These are phyloP conservation scores for Leuciscus waleckii DNA, from an alignment of 2,797 vertebrate species.

Conservation along the genomic window DNA sequence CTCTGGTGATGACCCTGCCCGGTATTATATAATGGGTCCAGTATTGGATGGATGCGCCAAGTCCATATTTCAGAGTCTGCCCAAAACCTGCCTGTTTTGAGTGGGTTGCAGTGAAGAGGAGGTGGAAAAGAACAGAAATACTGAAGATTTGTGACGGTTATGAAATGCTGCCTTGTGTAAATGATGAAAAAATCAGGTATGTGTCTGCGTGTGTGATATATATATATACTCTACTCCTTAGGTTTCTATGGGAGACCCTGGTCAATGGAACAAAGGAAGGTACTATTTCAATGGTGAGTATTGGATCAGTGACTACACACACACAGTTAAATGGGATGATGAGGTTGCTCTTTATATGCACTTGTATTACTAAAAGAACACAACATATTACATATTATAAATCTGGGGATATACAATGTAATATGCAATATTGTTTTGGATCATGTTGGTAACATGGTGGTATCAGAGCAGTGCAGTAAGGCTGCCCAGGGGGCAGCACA, in stretches of 20 bases:
- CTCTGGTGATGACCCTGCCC: neutral
- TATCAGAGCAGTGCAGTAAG: conserved; percentile 6
- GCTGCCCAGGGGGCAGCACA: conserved; percentile 14
- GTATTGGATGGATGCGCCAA: neutral
- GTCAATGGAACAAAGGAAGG: conserved; percentile 89
- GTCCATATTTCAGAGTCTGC: neutral
- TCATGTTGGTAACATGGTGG: conserved; percentile 14
- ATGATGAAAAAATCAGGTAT: conserved; percentile 4
- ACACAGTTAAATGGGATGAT: neutral
- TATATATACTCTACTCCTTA: conserved; percentile 53
- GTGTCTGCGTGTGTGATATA: conserved; percentile 22
- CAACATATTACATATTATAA: neutral
- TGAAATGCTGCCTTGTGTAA: conserved; percentile 32
- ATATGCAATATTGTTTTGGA: neutral
- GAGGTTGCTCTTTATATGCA: neutral
- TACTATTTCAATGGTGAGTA: conserved; percentile 87
- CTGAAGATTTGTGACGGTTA: neutral
- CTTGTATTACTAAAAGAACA: neutral
- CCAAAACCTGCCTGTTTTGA: conserved; percentile 14
- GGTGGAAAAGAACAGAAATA: conserved; percentile 19
- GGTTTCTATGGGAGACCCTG: conserved; percentile 90
- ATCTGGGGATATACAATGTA: neutral
- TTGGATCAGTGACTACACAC: neutral
- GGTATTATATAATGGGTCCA: neutral
- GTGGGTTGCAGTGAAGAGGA: conserved; percentile 43